Conservation (phyloP, 2,797 vertebrate species). For the Echiichthys vipera region DNA sequence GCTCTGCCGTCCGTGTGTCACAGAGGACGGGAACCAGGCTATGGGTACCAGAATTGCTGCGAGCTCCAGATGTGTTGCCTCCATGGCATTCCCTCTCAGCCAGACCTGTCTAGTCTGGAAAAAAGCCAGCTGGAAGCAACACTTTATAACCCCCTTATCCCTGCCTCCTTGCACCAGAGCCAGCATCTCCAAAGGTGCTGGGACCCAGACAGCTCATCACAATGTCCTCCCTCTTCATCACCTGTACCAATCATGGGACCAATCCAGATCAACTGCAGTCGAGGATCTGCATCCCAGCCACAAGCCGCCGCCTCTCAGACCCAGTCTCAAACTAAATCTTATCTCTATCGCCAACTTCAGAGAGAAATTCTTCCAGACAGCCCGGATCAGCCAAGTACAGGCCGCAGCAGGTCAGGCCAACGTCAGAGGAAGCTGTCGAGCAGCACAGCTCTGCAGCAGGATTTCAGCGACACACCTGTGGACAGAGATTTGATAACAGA, state of each 20-base stretch:
- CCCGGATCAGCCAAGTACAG: slow-evolving; percentile 80
- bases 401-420: slow-evolving; percentile 69
- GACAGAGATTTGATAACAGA: slow-evolving; percentile 60
- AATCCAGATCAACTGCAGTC: slow-evolving; percentile 58
- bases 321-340: slow-evolving; percentile 64
- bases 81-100: slow-evolving; percentile 83
- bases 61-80: slow-evolving; percentile 89
- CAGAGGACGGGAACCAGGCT: slow-evolving; percentile 82
- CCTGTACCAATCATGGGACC: slow-evolving; percentile 45
- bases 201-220: slow-evolving; percentile 71
- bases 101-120: slow-evolving; percentile 75
- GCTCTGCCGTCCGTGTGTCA: slow-evolving; percentile 78
- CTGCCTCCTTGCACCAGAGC: slow-evolving; percentile 66
- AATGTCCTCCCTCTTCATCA: slow-evolving; percentile 76
- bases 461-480: slow-evolving; percentile 39
- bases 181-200: slow-evolving; percentile 79
- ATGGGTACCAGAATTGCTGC: slow-evolving; percentile 84
- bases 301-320: slow-evolving; percentile 47
- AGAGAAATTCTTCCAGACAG: slow-evolving; percentile 81
- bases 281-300: slow-evolving; percentile 43
- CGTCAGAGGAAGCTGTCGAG: slow-evolving; percentile 49
- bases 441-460: slow-evolving; percentile 68
- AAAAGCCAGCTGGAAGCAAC: slow-evolving; percentile 79
- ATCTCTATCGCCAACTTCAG: slow-evolving; percentile 75
- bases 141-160: slow-evolving; percentile 73